A percentile compares a stretch with the other conserved stretches of the same genome.
Evolutionary conservation across 2,797 vertebrate species (phyloP).

Genomic region (Chelon labrosus): DNA sequence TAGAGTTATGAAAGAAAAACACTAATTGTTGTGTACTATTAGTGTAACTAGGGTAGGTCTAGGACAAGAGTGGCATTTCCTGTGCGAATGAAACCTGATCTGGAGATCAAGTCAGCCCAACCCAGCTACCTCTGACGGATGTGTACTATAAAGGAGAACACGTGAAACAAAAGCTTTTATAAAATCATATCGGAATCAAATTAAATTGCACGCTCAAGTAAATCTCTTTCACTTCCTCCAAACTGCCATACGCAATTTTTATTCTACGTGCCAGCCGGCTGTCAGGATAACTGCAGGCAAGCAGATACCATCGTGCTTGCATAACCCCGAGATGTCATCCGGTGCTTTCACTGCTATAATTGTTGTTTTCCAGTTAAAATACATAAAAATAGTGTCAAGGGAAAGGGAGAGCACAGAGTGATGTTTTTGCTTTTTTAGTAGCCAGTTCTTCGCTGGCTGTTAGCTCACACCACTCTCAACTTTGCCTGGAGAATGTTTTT

Average conservation of each 20-base stretch:
- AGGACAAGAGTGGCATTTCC: constrained; percentile 63
- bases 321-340: constrained; percentile 39
- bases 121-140: constrained; percentile 18
- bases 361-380: constrained; percentile 27
- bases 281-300: constrained; percentile 33
- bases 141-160: neutral
- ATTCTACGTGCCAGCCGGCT: constrained; percentile 14
- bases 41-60: constrained; percentile 13
- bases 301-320: constrained; percentile 47
- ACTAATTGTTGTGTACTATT: neutral
- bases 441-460: neutral
- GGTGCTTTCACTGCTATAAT: constrained; percentile 31
- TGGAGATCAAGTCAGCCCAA: constrained; percentile 29
- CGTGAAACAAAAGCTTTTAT: neutral
- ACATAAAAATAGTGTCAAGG: constrained; percentile 4
- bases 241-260: too few species aligned
- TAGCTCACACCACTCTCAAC: constrained; percentile 8
- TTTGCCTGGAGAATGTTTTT: constrained; percentile 8
- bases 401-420: constrained; percentile 5
- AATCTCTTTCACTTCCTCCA: neutral
- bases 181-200: neutral
- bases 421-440: constrained; percentile 9
- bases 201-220: neutral
- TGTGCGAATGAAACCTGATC: constrained; percentile 31
- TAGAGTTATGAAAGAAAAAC: neutral